A percentile compares a stretch with the other conserved stretches of the same genome.
Evolutionary conservation across 2,113 vertebrate genomes (phyloP).

Genomic region (Cebidichthys violaceus): DNA sequence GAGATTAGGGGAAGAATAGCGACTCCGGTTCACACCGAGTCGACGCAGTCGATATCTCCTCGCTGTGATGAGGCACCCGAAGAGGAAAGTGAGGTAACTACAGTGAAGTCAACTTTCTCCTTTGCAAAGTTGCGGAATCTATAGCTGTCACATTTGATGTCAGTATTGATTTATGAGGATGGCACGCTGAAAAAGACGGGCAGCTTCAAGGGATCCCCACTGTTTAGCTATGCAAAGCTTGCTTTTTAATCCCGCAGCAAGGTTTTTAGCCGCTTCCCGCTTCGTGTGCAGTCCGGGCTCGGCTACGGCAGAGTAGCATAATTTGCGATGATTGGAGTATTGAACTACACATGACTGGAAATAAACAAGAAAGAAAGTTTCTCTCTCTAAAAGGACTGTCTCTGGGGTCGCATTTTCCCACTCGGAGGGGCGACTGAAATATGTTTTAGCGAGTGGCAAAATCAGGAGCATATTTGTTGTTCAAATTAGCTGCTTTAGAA

Average conservation of each 20-base stretch:
- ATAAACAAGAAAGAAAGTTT: slow-evolving; percentile 71
- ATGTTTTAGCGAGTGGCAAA: slow-evolving; percentile 28
- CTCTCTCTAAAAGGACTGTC: slow-evolving; percentile 51
- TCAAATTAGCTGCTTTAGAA: slow-evolving; percentile 31
- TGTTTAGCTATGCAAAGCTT: slow-evolving; percentile 83
- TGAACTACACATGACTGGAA: slow-evolving; percentile 74
- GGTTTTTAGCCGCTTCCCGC: slow-evolving; percentile 72
- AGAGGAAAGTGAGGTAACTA: slow-evolving; percentile 46
- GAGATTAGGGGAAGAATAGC: slow-evolving; percentile 60
- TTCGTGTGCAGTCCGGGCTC: slow-evolving; percentile 74
- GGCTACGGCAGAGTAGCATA: slow-evolving; percentile 71
- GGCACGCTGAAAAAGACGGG: slow-evolving; percentile 69
- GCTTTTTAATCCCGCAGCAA: slow-evolving; percentile 79
- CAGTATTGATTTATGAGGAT: slow-evolving; percentile 77
- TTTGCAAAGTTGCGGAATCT: slow-evolving; percentile 72
- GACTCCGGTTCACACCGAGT: slow-evolving; percentile 56
- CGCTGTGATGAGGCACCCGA: slow-evolving; percentile 37
- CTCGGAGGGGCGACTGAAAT: slow-evolving; percentile 15
- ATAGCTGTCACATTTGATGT: slow-evolving; percentile 81
- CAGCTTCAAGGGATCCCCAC: slow-evolving; percentile 73
- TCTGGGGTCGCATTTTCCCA: slow-evolving; percentile 53
- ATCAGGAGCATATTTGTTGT: slow-evolving; percentile 53
- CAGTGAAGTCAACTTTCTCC: slow-evolving; percentile 71
- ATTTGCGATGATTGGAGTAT: slow-evolving; percentile 81
- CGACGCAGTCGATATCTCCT: slow-evolving; percentile 61